Conservation (phyloP, 2,888 invertebrate genomes). For the Perizoma affinitatum region DNA sequence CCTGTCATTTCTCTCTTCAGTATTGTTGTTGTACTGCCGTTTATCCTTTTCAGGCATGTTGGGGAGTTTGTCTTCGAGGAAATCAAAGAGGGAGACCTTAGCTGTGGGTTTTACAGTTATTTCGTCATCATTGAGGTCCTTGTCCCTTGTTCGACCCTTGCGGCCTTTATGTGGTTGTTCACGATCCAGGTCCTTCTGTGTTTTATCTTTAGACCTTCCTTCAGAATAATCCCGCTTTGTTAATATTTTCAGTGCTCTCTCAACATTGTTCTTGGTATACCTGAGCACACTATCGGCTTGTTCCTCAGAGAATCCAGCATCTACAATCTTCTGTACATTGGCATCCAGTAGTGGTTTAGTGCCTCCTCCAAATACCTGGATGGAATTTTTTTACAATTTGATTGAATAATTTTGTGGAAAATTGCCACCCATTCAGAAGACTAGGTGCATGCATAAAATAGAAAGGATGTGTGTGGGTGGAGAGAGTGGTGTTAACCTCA, state of each 20-base stretch:
- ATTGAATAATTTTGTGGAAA: not conserved
- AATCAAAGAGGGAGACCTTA: slow-evolving; percentile 92
- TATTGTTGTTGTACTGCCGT: slow-evolving; percentile 56
- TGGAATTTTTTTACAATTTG: slow-evolving; percentile 27
- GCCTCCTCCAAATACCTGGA: slow-evolving; percentile 85
- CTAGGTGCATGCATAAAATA: too few relatives aligned
- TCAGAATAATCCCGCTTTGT: slow-evolving; percentile 84
- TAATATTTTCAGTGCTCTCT: slow-evolving; percentile 87
- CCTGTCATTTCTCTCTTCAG: slow-evolving; percentile 65
- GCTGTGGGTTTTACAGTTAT: slow-evolving; percentile 89
- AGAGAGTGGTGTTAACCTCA: too few relatives aligned
- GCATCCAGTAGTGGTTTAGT: slow-evolving; percentile 88
- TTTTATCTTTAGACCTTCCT: slow-evolving; percentile 71
- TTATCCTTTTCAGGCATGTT: slow-evolving; percentile 73
- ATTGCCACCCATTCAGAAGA: too few relatives aligned
- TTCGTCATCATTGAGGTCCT: slow-evolving; percentile 81
- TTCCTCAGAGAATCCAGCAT: slow-evolving; percentile 90
- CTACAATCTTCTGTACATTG: slow-evolving; percentile 90
- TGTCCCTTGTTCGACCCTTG: slow-evolving; percentile 66
- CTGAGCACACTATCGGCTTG: slow-evolving; percentile 90
- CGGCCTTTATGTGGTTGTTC: slow-evolving; percentile 69
- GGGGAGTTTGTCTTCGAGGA: slow-evolving; percentile 91
- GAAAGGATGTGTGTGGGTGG: too few relatives aligned
- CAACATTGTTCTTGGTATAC: slow-evolving; percentile 89
- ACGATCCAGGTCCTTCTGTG: slow-evolving; percentile 65